Evolutionary conservation across 2,797 vertebrate species (phyloP).

Genomic region (Pangasius djambal): DNA sequence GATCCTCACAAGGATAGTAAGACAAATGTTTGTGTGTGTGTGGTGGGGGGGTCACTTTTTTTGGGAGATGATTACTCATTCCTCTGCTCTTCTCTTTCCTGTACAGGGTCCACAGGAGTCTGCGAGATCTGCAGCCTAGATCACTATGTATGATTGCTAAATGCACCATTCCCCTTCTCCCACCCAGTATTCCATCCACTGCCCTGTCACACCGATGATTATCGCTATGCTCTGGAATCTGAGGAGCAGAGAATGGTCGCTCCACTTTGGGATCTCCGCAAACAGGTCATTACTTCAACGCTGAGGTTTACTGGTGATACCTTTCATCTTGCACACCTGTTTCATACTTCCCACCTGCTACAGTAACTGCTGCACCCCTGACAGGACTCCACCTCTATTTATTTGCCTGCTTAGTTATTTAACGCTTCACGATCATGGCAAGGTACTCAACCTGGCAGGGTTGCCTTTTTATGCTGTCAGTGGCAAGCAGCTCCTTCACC

Average conservation of each 20-base stretch:
- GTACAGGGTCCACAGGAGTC: conserved; percentile 40
- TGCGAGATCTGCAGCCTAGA: conserved; percentile 38
- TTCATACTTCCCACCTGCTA: conserved; percentile 33
- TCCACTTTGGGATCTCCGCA: conserved; percentile 28
- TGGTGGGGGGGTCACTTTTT: not conserved
- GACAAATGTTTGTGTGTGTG: not conserved
- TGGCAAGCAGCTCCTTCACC: conserved; percentile 79
- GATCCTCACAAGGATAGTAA: not conserved
- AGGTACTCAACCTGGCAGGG: conserved; percentile 68
- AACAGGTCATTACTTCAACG: conserved; percentile 26
- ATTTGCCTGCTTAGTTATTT: conserved; percentile 24
- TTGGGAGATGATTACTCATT: conserved; percentile 14
- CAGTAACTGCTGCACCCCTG: conserved; percentile 36
- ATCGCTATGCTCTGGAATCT: conserved; percentile 13
- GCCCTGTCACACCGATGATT: conserved; percentile 10
- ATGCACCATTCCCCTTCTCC: conserved; percentile 20
- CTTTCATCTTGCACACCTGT: conserved; percentile 34
- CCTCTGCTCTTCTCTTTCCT: conserved; percentile 40
- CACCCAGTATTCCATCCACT: not conserved
- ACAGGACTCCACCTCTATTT: conserved; percentile 8
- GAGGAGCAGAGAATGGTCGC: conserved; percentile 41
- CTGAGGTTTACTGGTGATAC: conserved; percentile 50
- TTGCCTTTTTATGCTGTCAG: conserved; percentile 81
- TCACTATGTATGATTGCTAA: conserved; percentile 26
- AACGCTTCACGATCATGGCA: conserved; percentile 45